Base-by-base conservation (phyloP, 2,888 invertebrate genomes). In the Scrobipalpa costella region DNA sequence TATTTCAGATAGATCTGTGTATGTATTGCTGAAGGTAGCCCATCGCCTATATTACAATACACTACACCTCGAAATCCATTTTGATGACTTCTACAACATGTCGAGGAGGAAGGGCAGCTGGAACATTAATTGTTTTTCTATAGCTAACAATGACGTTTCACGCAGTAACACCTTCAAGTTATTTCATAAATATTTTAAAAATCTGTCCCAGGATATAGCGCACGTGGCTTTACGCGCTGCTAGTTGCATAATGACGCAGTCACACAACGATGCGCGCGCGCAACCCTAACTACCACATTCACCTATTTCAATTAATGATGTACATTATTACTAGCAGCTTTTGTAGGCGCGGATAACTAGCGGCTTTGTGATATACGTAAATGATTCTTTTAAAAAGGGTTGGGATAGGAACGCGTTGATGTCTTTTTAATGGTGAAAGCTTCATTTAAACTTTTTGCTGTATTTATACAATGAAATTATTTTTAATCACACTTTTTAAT, bases 211-310 rank as follows among this genome's bases (percentile, higher is more conserved):
- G 55, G 33, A 55, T 33, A 57, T 7, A 58, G 21, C 64, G 65
- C 76, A 79, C 75, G 78, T 79, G 77, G 63, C 67, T 52, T 38
- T 50, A 15, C 67, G 69, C 67, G 71, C 66, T 62, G 70, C 66
- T 57, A 52, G 62, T 64, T 60, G 69, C 81, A 83, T 80, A 83
- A 78, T 83, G 76, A 81, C 77, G 73, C 68, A 74, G 79, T 82
- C 78, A 81, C 81, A 80, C 73, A 68, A 73, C 73, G 66, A 55
- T 78, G 82, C 78, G 69, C 72, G 66, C 67, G 71, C 73, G 70
- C 72, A 73, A 73, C 74, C 72, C 75, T 69, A 68, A 63, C 67
- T 21, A 50, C 62, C 65, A 15, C 65, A 55, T 27, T 58, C 63
- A 57, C 55, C 64, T 62, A 64, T 66, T 65, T 62, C 58, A 65